Conservation (phyloP, 2,113 vertebrate genomes). For the Lampris megalopsis region DNA sequence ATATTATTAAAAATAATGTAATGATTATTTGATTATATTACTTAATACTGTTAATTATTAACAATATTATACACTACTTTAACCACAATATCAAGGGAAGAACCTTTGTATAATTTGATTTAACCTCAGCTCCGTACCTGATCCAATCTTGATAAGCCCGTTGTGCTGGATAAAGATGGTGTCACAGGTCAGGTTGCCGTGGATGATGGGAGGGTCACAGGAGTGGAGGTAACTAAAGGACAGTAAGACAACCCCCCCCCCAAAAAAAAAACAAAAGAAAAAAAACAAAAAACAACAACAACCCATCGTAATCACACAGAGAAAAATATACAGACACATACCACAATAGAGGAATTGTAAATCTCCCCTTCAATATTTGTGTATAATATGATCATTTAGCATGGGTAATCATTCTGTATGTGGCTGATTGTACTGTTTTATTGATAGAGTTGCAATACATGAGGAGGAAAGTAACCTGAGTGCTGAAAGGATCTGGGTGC, state of each 20-base stretch:
- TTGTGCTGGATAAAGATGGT: slow-evolving; percentile 99
- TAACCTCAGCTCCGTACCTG: slow-evolving; percentile 81
- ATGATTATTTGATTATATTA: no score
- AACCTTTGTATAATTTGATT: slow-evolving; percentile 5
- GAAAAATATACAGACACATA: slow-evolving; percentile 13
- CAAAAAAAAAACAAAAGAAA: neutral
- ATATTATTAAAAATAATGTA: no score
- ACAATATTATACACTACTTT: no score
- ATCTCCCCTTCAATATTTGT: neutral
- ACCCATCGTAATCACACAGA: neutral
- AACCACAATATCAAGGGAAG: neutral
- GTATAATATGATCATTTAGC: neutral
- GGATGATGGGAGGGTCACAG: slow-evolving; percentile 84
- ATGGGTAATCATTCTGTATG: slow-evolving; percentile 1
- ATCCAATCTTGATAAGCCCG: slow-evolving; percentile 98
- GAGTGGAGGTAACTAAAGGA: slow-evolving; percentile 72
- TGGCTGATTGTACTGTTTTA: neutral
- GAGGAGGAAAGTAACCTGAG: slow-evolving; percentile 85
- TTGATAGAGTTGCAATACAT: neutral
- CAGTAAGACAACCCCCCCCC: neutral
- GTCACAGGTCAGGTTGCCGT: slow-evolving; percentile 93
- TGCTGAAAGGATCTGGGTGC: slow-evolving; percentile 97
- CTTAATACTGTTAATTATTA: no score
- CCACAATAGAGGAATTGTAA: neutral
- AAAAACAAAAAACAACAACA: neutral